Conservation (phyloP, 1,140 invertebrate genomes). For the Drosophila sp. region DNA sequence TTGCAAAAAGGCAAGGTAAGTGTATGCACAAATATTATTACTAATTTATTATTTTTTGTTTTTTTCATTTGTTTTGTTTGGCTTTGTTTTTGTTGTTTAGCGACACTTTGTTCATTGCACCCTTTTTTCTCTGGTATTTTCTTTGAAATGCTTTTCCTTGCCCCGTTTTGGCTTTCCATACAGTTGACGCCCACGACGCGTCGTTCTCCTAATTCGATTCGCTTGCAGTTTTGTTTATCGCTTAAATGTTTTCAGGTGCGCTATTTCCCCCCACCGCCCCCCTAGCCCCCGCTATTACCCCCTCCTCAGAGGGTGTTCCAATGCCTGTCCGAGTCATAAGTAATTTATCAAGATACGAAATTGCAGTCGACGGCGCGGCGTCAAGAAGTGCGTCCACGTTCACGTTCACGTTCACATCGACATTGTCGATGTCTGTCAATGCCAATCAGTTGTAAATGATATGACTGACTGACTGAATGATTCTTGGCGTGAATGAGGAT, state of each 20-base stretch:
- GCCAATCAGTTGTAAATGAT: slow-evolving; percentile 73
- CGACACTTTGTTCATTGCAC: slow-evolving; percentile 49
- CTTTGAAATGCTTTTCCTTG: not conserved
- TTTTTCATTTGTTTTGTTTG: slow-evolving; percentile 45
- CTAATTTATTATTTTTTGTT: slow-evolving; percentile 71
- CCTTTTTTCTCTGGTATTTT: slow-evolving; percentile 29
- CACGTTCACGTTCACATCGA: slow-evolving; percentile 1
- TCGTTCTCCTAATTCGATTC: slow-evolving; percentile 13
- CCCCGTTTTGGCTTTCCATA: not conserved
- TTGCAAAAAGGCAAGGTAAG: slow-evolving; percentile 30
- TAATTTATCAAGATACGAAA: slow-evolving; percentile 78
- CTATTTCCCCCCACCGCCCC: slow-evolving; percentile 32
- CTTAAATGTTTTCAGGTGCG: slow-evolving; percentile 64
- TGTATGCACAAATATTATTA: slow-evolving; percentile 58
- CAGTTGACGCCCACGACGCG: slow-evolving; percentile 15
- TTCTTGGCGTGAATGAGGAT: slow-evolving; percentile 58
- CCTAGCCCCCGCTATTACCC: not conserved
- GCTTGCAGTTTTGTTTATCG: slow-evolving; percentile 40
- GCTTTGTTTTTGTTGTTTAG: not conserved
- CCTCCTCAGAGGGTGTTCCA: slow-evolving; percentile 34
- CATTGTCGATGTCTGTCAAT: slow-evolving; percentile 65
- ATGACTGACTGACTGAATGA: slow-evolving; percentile 48
- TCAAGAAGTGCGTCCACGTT: slow-evolving; percentile 16
- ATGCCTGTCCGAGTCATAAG: slow-evolving; percentile 67
- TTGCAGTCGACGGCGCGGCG: slow-evolving; percentile 58